Evolutionary conservation across 2,113 vertebrate genomes (phyloP), one percentile per base, ranked within the genome.

Genomic region (Balaenoptera acutorostrata): DNA sequence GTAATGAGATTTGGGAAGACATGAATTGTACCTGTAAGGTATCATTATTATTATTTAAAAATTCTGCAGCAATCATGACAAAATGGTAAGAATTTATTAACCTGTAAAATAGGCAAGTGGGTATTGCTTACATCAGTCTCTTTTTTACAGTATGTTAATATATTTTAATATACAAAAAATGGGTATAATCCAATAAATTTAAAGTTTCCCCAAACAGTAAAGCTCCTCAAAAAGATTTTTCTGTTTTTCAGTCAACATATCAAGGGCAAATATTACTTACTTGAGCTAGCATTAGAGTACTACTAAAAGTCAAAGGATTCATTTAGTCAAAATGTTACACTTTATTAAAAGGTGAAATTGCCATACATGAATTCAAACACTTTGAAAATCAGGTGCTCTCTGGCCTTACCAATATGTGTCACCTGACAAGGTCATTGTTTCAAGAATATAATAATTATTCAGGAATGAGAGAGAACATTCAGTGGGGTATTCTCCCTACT

Each of bases 371-470:
- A 91, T 96, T 97, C 52, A 88, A 97, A 90, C 59, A 90, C 75
- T 96, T 92, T 81, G 64, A 92, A 97, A 97, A 96, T 72, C 93
- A 92, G 90, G 90, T 93, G 85, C 68, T 96, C 86, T 97, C 91
- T 95, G 91, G 74, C 57, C 91, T 97, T 95, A 46, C 57, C 36
- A 77, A 49, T 93, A 85, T 69, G 72, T 91, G 94, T 97, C 89
- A 95, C 69, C 91, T 95, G 95, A 94, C 93, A 95, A 97, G 96
- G 97, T 97, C 96, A 97, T 63, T 91, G 57, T 92, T 98, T 98
- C 77, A 91, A 88, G 91, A 97, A 95, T 88, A 68, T 74, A 93
- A 78, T 68, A 80, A 86, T 96, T 95, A 96, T 91, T 93, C 49
- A 89, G 68, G 82, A 95, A 86, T 91, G 77, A 97, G 71, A 90